Conservation (phyloP, 2,888 invertebrate species). For the Cryptocephalus primarius region DNA sequence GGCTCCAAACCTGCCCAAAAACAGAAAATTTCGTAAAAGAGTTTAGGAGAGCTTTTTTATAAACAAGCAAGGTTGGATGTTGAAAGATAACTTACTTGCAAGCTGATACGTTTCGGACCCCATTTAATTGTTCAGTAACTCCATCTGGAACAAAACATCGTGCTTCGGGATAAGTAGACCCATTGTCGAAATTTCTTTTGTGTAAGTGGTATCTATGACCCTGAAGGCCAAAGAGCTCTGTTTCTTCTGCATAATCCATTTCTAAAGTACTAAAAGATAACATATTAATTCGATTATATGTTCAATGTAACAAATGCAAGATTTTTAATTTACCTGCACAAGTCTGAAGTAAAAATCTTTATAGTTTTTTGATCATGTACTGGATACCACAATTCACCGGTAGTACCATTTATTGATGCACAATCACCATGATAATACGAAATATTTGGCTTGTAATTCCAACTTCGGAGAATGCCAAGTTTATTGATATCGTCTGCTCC, state of each 20-base stretch:
- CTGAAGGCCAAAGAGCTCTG: constrained; percentile 38
- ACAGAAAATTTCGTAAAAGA: background rate
- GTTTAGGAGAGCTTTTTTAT: background rate
- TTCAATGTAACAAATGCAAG: background rate
- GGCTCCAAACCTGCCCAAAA: constrained; percentile 52
- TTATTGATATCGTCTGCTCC: constrained; percentile 54
- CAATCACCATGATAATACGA: constrained; percentile 45
- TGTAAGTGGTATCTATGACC: constrained; percentile 49
- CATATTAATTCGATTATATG: background rate
- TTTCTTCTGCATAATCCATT: constrained; percentile 29
- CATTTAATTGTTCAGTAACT: constrained; percentile 38
- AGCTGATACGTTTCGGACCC: constrained; percentile 59
- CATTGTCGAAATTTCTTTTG: constrained; percentile 61
- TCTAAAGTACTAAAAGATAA: constrained; percentile 27
- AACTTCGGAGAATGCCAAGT: constrained; percentile 58
- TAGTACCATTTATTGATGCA: constrained; percentile 57
- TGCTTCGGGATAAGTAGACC: constrained; percentile 46
- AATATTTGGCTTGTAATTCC: constrained; percentile 54
- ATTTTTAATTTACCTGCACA: constrained; percentile 52
- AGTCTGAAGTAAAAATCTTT: constrained; percentile 61
- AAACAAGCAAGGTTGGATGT: background rate
- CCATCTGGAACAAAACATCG: constrained; percentile 49
- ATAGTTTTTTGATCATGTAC: constrained; percentile 45
- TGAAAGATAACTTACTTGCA: constrained; percentile 39
- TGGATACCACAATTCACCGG: constrained; percentile 75